phyloP scores from a whole-genome alignment of 2,797 vertebrate species.

The Holocentrus rufus region DNA sequence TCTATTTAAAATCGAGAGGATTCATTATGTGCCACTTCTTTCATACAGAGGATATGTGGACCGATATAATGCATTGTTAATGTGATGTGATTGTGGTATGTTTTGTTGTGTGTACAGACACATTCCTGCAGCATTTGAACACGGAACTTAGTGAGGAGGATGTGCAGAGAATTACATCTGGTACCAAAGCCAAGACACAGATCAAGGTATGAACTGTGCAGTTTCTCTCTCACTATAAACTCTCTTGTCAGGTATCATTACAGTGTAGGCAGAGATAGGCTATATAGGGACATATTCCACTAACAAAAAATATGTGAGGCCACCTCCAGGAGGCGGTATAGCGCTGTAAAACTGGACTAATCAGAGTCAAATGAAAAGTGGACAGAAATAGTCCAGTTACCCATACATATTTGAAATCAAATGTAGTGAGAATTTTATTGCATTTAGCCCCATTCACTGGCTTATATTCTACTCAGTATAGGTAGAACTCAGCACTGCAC shows the following conservation, averaged over 20 bases:
- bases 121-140: constrained; percentile 86
- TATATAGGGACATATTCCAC: too few species aligned
- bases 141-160: constrained; percentile 89
- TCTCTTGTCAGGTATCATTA: not conserved
- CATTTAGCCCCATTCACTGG: too few species aligned
- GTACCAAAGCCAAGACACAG: constrained; percentile 81
- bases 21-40: not conserved
- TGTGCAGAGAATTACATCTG: constrained; percentile 79
- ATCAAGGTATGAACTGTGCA: constrained; percentile 80
- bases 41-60: not conserved
- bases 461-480: too few species aligned
- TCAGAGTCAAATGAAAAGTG: not conserved
- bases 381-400: too few species aligned
- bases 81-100: not conserved
- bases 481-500: too few species aligned
- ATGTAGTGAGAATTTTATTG: too few species aligned
- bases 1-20: not conserved
- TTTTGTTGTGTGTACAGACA: constrained; percentile 79
- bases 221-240: not conserved
- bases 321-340: too few species aligned
- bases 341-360: too few species aligned
- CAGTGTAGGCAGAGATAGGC: too few species aligned
- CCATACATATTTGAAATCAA: too few species aligned
- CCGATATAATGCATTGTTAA: not conserved
- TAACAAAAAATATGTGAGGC: too few species aligned